Evolutionary conservation across 1,140 invertebrate species (phyloP).

Genomic region (Acromyrmex heyeri): DNA sequence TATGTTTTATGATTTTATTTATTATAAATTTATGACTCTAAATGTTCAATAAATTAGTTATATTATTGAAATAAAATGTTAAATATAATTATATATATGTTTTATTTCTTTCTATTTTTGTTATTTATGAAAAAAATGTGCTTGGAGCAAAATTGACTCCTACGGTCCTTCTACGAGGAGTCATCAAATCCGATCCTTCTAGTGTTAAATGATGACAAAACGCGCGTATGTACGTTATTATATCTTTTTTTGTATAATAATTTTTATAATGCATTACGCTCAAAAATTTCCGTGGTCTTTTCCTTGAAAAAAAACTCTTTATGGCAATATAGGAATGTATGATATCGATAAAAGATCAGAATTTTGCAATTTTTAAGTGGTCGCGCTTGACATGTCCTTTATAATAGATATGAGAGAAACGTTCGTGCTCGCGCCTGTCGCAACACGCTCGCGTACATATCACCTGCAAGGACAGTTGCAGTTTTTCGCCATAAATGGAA

Average conservation of each 20-base stretch:
- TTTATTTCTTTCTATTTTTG: too few species aligned
- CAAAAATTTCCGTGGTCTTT: background rate
- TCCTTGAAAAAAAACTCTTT: background rate
- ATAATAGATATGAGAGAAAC: slow-evolving; percentile 67
- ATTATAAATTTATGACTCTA: too few species aligned
- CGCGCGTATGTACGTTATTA: background rate
- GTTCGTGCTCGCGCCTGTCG: slow-evolving; percentile 49
- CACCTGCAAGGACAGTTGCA: slow-evolving; percentile 79
- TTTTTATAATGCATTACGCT: background rate
- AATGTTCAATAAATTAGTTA: too few species aligned
- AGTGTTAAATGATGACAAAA: background rate
- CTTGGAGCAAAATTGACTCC: too few species aligned
- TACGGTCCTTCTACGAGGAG: too few species aligned
- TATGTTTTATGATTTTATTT: too few species aligned
- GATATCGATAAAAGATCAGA: background rate
- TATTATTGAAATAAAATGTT: too few species aligned
- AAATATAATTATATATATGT: too few species aligned
- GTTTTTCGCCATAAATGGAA: slow-evolving; percentile 84
- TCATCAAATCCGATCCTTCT: too few species aligned
- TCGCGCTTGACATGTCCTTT: slow-evolving; percentile 13
- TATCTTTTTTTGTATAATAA: background rate
- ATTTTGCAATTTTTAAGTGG: background rate
- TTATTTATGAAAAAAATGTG: too few species aligned
- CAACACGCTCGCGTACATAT: slow-evolving; percentile 70
- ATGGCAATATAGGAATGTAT: slow-evolving; percentile 21